Evolutionary conservation across 2,888 invertebrate species (phyloP), one percentile per base, ranked within the genome.

Genomic region (Tuta absoluta): DNA sequence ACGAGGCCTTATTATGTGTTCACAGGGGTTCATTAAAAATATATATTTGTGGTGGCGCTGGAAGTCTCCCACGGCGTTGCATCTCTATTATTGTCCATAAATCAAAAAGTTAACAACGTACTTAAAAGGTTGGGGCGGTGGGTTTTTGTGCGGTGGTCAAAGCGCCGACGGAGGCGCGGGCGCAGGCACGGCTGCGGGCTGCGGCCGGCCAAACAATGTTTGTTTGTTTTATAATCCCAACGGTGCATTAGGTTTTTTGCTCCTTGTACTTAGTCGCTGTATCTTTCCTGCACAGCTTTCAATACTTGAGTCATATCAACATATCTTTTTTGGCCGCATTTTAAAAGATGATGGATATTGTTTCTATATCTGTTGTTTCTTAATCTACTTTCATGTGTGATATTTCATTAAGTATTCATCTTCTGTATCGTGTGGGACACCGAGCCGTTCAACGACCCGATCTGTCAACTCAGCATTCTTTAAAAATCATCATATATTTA

Each of bases 101-200:
- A 91, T 91, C 91, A 91, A 91, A 91, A 91, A 88, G 89, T 91
- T 91, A 91, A 91, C 91, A 91, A 91, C 91, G 89, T 91, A 88
- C 90, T 91, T 91, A 91, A 90, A 90, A 91, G 90, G 86, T 86
- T 85, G 82, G 82, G 85, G 80, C 83, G 87, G 86, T 82, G 75
- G 85, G 89, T 90, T 91, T 91, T 91, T 90, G 89, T 89, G 75
- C 74, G 82, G 70, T 73, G 81, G 85, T 90, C 90, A 91, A 91
- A 91, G 89, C 86, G 72, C 90, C 65, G 62, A 78, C 87, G 85
- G 78, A 83, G 79, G 72, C 74, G 72, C 76, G 84, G 83, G 80
- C 83, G 80, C 78, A 10, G 33, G 33, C 82, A 70, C 73, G 81
- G 75, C 73, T 63, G 72, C 73, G 85, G 83, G 82, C 81, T 82